Evolutionary conservation across 2,888 invertebrate genomes (phyloP).

Genomic region (Eupithecia abbreviata): DNA sequence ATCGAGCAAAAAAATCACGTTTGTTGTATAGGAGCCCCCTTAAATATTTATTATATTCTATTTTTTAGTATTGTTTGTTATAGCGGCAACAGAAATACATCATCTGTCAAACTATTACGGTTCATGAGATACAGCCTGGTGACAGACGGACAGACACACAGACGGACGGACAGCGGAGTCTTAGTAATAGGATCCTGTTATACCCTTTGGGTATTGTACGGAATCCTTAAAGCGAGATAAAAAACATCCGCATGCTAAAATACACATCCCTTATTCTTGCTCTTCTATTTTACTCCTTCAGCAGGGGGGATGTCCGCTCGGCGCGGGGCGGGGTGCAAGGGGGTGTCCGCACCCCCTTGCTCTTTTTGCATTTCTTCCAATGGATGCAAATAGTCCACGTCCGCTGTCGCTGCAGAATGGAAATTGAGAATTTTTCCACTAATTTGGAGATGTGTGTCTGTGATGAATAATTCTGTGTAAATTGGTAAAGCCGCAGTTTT

Average conservation of each 20-base stretch:
- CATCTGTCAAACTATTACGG: too few species aligned
- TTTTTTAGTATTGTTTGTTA: too few species aligned
- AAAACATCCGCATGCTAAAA: not conserved
- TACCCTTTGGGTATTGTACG: too few species aligned
- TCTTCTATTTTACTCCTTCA: slow-evolving; percentile 27
- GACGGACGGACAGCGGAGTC: too few species aligned
- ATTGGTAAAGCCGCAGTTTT: not conserved
- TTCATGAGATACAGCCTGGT: too few species aligned
- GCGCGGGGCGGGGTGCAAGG: slow-evolving; percentile 25
- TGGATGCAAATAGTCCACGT: slow-evolving; percentile 71
- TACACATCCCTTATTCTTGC: slow-evolving; percentile 12
- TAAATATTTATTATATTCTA: too few species aligned
- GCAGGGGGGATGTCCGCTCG: slow-evolving; percentile 25
- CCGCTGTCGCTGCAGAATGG: slow-evolving; percentile 60
- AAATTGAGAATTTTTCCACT: slow-evolving; percentile 69
- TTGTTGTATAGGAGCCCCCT: too few species aligned
- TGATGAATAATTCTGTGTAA: not conserved
- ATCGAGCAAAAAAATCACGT: too few species aligned
- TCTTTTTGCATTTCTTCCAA: slow-evolving; percentile 77
- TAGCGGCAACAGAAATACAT: too few species aligned
- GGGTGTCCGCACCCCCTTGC: slow-evolving; percentile 48
- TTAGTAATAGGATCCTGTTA: too few species aligned
- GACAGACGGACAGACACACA: too few species aligned
- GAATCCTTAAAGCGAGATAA: not conserved
- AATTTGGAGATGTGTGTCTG: slow-evolving; percentile 49